Evolutionary conservation across 2,797 vertebrate genomes (phyloP).

Genomic region (Sebastolobus altivelis): DNA sequence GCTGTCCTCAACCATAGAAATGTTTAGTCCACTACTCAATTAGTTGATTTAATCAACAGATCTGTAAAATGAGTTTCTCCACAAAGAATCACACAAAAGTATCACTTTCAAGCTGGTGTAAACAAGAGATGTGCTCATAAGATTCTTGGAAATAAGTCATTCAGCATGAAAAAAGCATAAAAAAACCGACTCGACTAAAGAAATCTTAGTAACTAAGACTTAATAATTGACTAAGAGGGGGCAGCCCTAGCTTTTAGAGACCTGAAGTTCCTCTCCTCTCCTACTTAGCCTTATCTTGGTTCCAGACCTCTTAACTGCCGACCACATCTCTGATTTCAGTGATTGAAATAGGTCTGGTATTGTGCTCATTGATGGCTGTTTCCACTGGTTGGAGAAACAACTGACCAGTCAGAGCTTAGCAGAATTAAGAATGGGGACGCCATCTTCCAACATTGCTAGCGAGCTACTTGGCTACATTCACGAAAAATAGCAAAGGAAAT

Average conservation of each 20-base stretch:
- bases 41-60: no score
- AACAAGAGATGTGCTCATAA: no score
- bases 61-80: no score
- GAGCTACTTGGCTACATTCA: neutral
- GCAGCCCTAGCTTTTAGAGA: neutral
- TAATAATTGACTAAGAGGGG: no score
- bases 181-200: no score
- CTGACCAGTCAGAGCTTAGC: neutral
- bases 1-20: no score
- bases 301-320: neutral
- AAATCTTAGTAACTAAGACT: no score
- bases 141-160: no score
- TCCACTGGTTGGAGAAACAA: neutral
- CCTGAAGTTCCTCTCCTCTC: neutral
- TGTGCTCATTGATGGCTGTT: neutral
- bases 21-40: no score
- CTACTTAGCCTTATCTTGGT: neutral
- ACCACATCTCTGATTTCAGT: neutral
- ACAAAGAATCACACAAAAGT: no score
- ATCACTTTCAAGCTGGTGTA: no score
- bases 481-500: constrained; percentile 15
- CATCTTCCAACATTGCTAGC: neutral
- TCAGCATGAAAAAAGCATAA: no score
- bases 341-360: neutral
- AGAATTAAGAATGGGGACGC: neutral